A percentile compares a stretch with the other conserved stretches of the same genome.
Conservation (phyloP, 2,113 vertebrate genomes). For the Anguilla japonica region DNA sequence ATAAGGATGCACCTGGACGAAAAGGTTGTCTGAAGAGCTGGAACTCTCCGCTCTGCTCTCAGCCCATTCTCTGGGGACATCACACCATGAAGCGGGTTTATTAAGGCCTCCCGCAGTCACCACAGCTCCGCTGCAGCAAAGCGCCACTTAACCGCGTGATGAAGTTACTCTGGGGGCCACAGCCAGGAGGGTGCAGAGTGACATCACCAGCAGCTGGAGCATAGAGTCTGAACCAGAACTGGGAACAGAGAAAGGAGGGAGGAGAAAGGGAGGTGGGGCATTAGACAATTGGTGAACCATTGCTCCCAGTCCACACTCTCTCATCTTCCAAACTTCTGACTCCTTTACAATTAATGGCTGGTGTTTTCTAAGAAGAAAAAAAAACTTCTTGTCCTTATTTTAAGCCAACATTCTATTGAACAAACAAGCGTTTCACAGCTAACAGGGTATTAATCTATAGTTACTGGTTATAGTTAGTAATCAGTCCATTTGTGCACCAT, state of each 20-base stretch:
- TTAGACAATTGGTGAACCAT: constrained; percentile 18
- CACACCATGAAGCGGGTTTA: constrained; percentile 63
- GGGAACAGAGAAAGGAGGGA: constrained; percentile 27
- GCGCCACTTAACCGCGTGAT: constrained; percentile 74
- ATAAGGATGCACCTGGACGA: neutral
- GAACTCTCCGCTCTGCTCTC: no score
- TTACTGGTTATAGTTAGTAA: neutral
- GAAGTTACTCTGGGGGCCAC: constrained; percentile 64
- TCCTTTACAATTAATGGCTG: no score
- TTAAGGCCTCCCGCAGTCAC: constrained; percentile 66
- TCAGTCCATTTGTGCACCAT: constrained; percentile 25
- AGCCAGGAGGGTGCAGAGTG: constrained; percentile 66
- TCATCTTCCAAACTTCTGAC: no score
- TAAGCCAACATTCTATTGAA: no score
- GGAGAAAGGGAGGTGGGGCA: constrained; percentile 31
- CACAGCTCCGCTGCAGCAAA: constrained; percentile 66
- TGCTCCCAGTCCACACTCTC: neutral
- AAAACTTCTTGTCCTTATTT: no score
- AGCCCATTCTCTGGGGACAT: no score
- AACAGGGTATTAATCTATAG: neutral
- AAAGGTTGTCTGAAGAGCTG: no score
- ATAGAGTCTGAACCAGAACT: constrained; percentile 47
- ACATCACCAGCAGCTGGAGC: constrained; percentile 71
- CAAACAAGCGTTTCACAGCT: neutral
- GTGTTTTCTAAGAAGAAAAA: no score